Evolutionary conservation across 2,113 vertebrate genomes (phyloP).

Genomic region (Myrmecobius fasciatus): DNA sequence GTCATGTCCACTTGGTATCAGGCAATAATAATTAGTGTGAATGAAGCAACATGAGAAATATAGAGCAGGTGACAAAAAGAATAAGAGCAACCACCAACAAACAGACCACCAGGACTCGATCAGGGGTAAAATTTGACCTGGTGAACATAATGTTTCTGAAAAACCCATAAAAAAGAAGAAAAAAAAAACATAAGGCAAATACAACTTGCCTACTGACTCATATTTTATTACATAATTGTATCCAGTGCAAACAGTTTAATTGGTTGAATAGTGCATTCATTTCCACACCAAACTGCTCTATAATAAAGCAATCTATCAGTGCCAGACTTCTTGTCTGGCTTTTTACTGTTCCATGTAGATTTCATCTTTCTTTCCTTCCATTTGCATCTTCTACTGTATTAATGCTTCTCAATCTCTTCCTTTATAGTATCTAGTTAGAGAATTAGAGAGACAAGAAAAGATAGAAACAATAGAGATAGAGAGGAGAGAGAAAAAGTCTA

Average conservation of each 20-base stretch:
- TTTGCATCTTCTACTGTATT: not conserved
- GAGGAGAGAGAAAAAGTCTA: not conserved
- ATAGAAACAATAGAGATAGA: not conserved
- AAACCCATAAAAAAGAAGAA: not conserved
- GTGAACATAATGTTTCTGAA: not conserved
- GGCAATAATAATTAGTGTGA: slow-evolving; percentile 69
- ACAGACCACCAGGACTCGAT: slow-evolving; percentile 59
- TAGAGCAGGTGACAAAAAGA: slow-evolving; percentile 44
- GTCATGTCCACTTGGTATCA: slow-evolving; percentile 70
- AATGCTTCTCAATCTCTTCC: not conserved
- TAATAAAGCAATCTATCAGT: not conserved
- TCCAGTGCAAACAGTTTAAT: not conserved
- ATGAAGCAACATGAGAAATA: slow-evolving; percentile 49
- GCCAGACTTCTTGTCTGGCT: not conserved
- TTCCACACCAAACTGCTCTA: not conserved
- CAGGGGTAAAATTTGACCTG: not conserved
- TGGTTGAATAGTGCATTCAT: not conserved
- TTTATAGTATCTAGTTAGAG: not conserved
- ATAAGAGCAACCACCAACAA: slow-evolving; percentile 68
- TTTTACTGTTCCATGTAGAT: not conserved
- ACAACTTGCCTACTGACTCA: not conserved
- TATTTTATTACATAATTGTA: not conserved
- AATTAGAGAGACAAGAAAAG: not conserved
- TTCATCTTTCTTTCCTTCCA: not conserved
- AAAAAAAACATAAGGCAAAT: not conserved